Base-by-base conservation (phyloP, 2,797 vertebrate genomes). In the Scolopax bukidnonensis region DNA sequence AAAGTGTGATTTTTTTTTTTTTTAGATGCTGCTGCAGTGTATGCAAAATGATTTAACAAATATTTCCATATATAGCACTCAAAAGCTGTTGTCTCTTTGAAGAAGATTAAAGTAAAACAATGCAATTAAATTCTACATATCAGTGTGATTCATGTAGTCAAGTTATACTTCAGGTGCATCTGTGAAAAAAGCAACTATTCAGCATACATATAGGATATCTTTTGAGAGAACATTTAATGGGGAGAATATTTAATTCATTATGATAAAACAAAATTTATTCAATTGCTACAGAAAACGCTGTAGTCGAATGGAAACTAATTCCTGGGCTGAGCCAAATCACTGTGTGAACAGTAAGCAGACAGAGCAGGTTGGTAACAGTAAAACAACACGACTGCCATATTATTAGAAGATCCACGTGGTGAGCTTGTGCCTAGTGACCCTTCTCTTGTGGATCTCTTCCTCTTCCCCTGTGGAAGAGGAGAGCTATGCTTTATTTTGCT, bases 81-180 rank as follows among this genome's bases (percentile, higher is more conserved):
- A 65, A 95, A 95, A 87, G 87, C 74, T 76, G 69, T 45, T 12
- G 59, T 89, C 53, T 95, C 83, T 95, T 96, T 64, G 93, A 94
- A 95, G 67, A 81, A 78, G 96, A 97, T 82, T 74, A 96, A 95
- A 97, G 95, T 53, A 79, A 83, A 92, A 53, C 28, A 53, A 69
- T 47, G 84, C 91, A 87, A 93, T 87, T 77, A 94, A 95, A 90
- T 90, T 91, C 87, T 87, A 86, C 54, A 38, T 32, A 84, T 70
- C 54, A 53, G 54, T 36, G 54, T n/a, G 80, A 95, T 81, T 78
- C 84, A 76, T 45, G 70, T 57, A 70, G 83, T 89, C 53, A 53
- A 79, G 51, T 21, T 54, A 12, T 20, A 57, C 43, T 90, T 94
- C 88, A 83, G 40, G 68, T 65, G 40, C 80, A 40, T 43, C 68